These are phyloP conservation scores for Napeogenes inachia DNA, from an alignment of 2,888 invertebrate species.

Conservation along the genomic window DNA sequence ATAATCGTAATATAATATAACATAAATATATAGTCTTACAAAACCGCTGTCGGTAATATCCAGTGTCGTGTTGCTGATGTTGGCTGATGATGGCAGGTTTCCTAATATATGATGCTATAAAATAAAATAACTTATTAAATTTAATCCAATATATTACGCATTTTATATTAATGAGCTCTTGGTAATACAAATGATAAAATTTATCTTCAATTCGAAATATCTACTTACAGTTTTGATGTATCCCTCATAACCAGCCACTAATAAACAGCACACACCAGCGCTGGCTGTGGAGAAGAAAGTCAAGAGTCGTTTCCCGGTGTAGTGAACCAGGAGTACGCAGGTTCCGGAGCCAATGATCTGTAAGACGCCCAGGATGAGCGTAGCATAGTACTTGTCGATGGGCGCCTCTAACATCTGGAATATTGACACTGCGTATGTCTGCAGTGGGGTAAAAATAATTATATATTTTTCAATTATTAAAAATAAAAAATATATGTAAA, in stretches of 20 bases:
- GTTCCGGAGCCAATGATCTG: conserved; percentile 82
- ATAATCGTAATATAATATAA: too few relatives aligned
- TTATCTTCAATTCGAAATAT: conserved; percentile 12
- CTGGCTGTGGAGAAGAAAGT: conserved; percentile 82
- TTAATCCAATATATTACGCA: not conserved
- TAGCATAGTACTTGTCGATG: conserved; percentile 85
- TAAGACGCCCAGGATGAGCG: conserved; percentile 82
- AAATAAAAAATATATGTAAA: too few relatives aligned
- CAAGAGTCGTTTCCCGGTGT: conserved; percentile 83
- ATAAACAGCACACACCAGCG: conserved; percentile 80
- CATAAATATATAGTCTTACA: conserved; percentile 4
- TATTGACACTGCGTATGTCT: conserved; percentile 86
- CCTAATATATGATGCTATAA: not conserved
- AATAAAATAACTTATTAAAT: not conserved
- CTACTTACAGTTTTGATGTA: conserved; percentile 44
- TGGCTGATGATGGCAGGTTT: not conserved
- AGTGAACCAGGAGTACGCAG: conserved; percentile 83
- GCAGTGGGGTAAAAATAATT: conserved; percentile 35
- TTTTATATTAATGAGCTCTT: not conserved
- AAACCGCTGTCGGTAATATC: conserved; percentile 4
- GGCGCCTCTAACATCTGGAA: conserved; percentile 84
- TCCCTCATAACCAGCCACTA: conserved; percentile 76
- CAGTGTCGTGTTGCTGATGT: conserved; percentile 3
- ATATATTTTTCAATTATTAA: not conserved
- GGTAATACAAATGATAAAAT: not conserved